Base-by-base conservation (phyloP, 2,113 vertebrate genomes). In the Dicentrarchus labrax region DNA sequence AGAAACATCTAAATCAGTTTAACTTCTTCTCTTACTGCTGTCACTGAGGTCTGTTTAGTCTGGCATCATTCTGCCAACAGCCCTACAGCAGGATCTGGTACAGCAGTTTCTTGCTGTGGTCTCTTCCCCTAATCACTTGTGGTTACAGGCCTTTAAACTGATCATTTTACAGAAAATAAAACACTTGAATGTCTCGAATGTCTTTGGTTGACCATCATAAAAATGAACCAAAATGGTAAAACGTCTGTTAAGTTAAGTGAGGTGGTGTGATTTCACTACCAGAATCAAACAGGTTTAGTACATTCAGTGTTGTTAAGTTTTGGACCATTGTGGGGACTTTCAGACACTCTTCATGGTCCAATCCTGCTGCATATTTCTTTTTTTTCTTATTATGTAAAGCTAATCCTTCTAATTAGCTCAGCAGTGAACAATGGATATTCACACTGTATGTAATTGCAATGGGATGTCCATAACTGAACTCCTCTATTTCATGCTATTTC, bases 351-450 rank as follows among this genome's bases (percentile, higher is more conserved):
- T 45, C 6, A 38, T 17, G 4, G 56, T 70, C 13, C 47, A 70
- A 9, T 76, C 39, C 9, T 39, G 48, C 50, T 0, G 17, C 48
- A 51, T 3, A 2, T 13, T 47, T 59, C 47, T 59, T 21, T 39
- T 50, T 16, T 43, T 24, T 16, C 30, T 71, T 51, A 7, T 39
- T 3, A 30, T 21, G 16, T 50, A 41, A 50, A 74, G 50, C 21
- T 70, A 54, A 56, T 66, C 51, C 22, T 22, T 68, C 13, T 60
- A 22, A 84, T 84, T 41, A 45, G 36, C 51, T 59, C 43, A 45
- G 36, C n/a, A 50, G 43, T 67, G 1, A 36, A 54, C 38, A 47
- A 17, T n/a, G 5, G 45, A 60, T 54, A 53, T 72, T 24, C 71
- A 79, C 22, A 16, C 50, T 13, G 24, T 19, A 57, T 30, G 30